These are phyloP conservation scores for Lysandra bellargus DNA, from an alignment of 2,888 invertebrate genomes.

Conservation along the genomic window DNA sequence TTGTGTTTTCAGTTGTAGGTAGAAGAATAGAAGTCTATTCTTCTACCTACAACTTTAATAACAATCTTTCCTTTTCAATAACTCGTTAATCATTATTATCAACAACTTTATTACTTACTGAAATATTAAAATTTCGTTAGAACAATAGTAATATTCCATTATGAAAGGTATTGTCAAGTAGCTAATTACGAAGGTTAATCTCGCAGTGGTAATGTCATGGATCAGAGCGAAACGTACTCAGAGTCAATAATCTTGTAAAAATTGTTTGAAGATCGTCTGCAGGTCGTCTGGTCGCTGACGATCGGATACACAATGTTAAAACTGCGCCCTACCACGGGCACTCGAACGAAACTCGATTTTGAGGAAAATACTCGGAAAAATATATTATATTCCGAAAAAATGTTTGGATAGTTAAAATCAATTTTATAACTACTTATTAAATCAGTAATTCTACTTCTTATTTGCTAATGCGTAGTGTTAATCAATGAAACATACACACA, in stretches of 20 bases:
- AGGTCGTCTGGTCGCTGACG: slow-evolving; percentile 46
- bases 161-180: not conserved
- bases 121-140: not conserved
- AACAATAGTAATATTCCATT: not conserved
- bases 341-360: slow-evolving; percentile 30
- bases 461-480: no score
- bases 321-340: not conserved
- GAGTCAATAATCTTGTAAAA: slow-evolving; percentile 47
- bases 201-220: not conserved
- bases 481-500: no score
- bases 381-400: no score
- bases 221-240: not conserved
- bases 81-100: not conserved
- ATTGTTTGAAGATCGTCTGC: slow-evolving; percentile 46
- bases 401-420: no score
- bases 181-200: slow-evolving; percentile 11
- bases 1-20: no score
- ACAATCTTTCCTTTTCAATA: not conserved
- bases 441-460: no score
- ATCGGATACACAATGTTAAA: slow-evolving; percentile 27
- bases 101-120: not conserved
- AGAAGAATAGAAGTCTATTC: no score
- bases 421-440: no score
- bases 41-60: not conserved
- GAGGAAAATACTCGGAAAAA: no score